These are phyloP conservation scores for Pseudanteris insignis DNA, from an alignment of 2,888 invertebrate species.

Conservation along the genomic window DNA sequence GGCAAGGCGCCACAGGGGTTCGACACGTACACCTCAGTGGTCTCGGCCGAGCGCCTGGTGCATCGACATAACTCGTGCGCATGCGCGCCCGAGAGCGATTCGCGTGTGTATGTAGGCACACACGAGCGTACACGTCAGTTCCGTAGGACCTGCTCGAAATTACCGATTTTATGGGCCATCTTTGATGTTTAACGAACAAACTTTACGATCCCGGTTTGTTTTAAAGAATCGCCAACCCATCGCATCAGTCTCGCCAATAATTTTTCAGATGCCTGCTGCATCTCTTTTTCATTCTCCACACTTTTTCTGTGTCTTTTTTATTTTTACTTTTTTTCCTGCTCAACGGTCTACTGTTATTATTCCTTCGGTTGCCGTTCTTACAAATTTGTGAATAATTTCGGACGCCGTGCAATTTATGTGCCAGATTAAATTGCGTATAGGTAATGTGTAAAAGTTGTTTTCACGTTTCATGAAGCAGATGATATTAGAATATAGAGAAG, in stretches of 20 bases:
- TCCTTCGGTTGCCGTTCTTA: conserved; percentile 31
- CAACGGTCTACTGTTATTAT: conserved; percentile 16
- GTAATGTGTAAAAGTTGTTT: conserved; percentile 31
- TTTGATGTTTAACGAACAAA: conserved; percentile 65
- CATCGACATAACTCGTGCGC: conserved; percentile 19
- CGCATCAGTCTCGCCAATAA: conserved; percentile 57
- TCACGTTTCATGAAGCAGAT: conserved; percentile 25
- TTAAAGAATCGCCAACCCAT: conserved; percentile 56
- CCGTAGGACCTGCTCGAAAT: conserved; percentile 55
- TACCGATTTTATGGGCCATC: conserved; percentile 64
- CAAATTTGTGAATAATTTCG: conserved; percentile 38
- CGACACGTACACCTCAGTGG: conserved; percentile 60
- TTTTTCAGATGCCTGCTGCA: conserved; percentile 50
- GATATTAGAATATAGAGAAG: conserved; percentile 16
- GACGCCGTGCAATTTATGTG: conserved; percentile 31
- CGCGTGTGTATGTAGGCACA: neutral
- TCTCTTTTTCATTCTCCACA: no score
- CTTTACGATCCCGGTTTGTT: conserved; percentile 64
- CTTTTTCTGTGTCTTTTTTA: conserved; percentile 12
- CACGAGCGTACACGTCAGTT: conserved; percentile 31
- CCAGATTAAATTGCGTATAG: conserved; percentile 30
- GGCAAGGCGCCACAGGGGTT: conserved; percentile 64
- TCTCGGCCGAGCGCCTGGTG: conserved; percentile 31
- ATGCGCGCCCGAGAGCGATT: neutral
- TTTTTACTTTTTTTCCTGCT: neutral